Base-by-base conservation (phyloP, 2,113 vertebrate genomes). In the Etia nguti region DNA sequence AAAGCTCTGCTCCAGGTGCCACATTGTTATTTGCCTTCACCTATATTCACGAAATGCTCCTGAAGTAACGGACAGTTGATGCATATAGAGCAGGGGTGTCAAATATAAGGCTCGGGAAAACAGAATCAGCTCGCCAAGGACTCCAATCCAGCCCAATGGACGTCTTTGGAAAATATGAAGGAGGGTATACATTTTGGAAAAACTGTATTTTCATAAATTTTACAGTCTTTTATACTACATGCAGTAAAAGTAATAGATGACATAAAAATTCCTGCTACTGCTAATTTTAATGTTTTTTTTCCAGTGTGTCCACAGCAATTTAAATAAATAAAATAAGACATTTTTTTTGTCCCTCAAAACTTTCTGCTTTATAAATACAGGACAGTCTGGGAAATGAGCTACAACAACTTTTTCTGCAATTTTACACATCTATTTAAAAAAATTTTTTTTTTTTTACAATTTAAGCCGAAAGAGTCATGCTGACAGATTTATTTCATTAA, bases 401-500 rank as follows among this genome's bases (percentile, higher is more conserved):
- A 34, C 6, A 6, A 34, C 3, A 34, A 34, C 31, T 34, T 34
- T 34, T 34, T 65, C 34, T 65, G n/a, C 18, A 38, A 65, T 1
- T 65, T 12, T 62, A 6, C 18, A 34, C 31, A 36, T 62, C 6
- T 36, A 36, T 62, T 36, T 3, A 8, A 36, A 36, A 6, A 6
- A 6, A 34, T 34, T 34, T 0, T 62, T 65, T 36, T 62, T 20
- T 38, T 38, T 31, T 29, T 59, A 10, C 4, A 65, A n/a, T 65
- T 38, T 65, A 65, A n/a, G 20, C 60, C 34, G 34, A 38, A 38
- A 65, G 34, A 65, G 34, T 38, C 60, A 38, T 38, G 60, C 60
- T 65, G 60, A 65, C 60, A 65, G 34, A 65, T 65, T 38, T 65
- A 65, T 65, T 65, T 38, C 18, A 65, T n/a, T 38, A 65, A 65